Conservation (phyloP, 2,888 invertebrate species). For the Autographa pulchrina region DNA sequence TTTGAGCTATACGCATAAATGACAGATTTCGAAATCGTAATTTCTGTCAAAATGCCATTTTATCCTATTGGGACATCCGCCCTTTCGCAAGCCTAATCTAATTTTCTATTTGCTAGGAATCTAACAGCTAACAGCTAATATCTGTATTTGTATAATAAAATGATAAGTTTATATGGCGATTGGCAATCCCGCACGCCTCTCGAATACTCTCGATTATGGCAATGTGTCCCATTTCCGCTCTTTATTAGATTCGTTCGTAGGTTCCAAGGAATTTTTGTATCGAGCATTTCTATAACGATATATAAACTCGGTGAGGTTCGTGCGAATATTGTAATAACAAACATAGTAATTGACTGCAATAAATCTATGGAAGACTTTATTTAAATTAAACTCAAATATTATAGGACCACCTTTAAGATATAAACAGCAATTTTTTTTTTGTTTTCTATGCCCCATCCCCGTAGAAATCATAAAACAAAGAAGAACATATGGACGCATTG, state of each 20-base stretch:
- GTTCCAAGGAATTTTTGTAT: not conserved
- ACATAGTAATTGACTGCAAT: no score
- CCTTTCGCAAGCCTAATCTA: not conserved
- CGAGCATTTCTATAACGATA: not conserved
- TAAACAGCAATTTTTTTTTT: no score
- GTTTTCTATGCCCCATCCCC: no score
- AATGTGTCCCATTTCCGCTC: slow-evolving; percentile 13
- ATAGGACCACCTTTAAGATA: no score
- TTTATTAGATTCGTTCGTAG: slow-evolving; percentile 21
- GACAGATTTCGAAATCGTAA: no score
- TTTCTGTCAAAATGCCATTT: no score
- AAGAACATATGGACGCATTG: no score
- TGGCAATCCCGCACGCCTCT: slow-evolving; percentile 15
- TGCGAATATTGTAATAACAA: not conserved
- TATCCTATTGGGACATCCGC: no score
- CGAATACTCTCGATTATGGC: slow-evolving; percentile 17
- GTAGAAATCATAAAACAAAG: no score
- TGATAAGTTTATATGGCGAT: slow-evolving; percentile 18
- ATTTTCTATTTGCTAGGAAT: not conserved
- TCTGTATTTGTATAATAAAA: not conserved
- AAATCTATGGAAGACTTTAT: no score
- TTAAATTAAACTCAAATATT: no score
- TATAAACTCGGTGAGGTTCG: not conserved
- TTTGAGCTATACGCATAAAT: no score
- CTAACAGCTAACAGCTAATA: not conserved